Conservation (phyloP, 2,888 invertebrate species). For the Furcula furcula region DNA sequence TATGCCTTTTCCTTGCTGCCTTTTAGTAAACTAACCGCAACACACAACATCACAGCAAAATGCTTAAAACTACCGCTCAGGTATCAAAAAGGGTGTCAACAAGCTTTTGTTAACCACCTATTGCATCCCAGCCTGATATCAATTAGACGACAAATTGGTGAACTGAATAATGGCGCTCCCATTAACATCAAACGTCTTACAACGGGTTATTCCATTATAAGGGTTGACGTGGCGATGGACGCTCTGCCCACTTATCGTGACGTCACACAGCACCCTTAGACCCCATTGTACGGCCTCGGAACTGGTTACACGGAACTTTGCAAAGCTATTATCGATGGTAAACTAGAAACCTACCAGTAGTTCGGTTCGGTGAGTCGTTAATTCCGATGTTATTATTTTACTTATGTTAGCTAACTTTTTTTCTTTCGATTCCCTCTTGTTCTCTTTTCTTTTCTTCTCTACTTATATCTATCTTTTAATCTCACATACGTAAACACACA, state of each 20-base stretch:
- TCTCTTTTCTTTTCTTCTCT: no score
- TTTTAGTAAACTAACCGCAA: no score
- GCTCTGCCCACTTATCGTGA: neutral
- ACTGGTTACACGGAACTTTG: conserved; percentile 30
- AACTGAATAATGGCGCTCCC: neutral
- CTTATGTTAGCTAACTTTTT: conserved; percentile 17
- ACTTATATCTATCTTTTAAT: no score
- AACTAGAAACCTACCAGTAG: conserved; percentile 19
- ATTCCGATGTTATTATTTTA: conserved; percentile 24
- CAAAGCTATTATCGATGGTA: conserved; percentile 31
- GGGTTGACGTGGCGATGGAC: neutral
- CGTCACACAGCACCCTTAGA: conserved; percentile 12
- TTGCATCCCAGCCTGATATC: no score
- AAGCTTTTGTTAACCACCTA: no score
- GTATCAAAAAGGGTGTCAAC: no score
- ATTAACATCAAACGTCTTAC: neutral
- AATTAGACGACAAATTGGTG: neutral
- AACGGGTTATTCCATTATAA: neutral
- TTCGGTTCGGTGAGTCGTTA: conserved; percentile 14
- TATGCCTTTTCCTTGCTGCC: no score
- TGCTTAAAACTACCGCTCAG: no score
- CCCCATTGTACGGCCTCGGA: conserved; percentile 20
- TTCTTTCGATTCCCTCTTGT: no score
- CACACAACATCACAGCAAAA: no score
- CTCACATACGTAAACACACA: no score